These are phyloP conservation scores for Craterocephalus amniculus DNA, from an alignment of 2,797 vertebrate species.

Conservation along the genomic window DNA sequence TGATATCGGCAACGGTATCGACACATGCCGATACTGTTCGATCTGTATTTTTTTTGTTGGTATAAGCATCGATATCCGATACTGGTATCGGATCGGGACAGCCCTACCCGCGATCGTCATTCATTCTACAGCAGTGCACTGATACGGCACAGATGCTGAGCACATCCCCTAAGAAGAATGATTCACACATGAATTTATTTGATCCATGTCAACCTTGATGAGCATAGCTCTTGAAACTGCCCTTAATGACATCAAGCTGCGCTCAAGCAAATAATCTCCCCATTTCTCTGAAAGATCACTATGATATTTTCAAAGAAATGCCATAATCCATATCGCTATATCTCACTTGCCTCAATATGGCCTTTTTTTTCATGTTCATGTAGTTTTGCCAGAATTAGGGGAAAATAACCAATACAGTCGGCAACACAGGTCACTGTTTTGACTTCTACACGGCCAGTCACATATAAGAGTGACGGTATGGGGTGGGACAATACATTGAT, in stretches of 20 bases:
- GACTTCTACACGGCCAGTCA: conserved; percentile 25
- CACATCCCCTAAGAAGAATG: conserved; percentile 46
- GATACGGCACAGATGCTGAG: conserved; percentile 10
- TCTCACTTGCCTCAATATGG: conserved; percentile 59
- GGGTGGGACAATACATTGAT: too few relatives aligned
- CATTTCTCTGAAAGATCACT: conserved; percentile 57
- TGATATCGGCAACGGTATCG: too few relatives aligned
- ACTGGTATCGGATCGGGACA: too few relatives aligned
- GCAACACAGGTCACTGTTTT: background rate
- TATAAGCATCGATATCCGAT: too few relatives aligned
- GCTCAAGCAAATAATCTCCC: conserved; percentile 54
- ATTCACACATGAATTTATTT: conserved; percentile 44
- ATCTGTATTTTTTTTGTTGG: too few relatives aligned
- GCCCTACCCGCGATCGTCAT: conserved; percentile 29
- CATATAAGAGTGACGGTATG: too few relatives aligned
- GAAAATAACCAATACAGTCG: conserved; percentile 29
- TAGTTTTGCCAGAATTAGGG: conserved; percentile 47
- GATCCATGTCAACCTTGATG: conserved; percentile 54
- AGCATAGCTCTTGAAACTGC: conserved; percentile 41
- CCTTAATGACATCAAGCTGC: conserved; percentile 56
- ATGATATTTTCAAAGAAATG: conserved; percentile 66
- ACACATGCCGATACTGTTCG: too few relatives aligned
- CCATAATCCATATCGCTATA: conserved; percentile 60
- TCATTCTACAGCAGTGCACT: conserved; percentile 21
- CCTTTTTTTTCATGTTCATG: conserved; percentile 32